Evolutionary conservation across 2,888 invertebrate species (phyloP), one percentile per base, ranked within the genome.

Genomic region (Cryptophagus acutangulus): DNA sequence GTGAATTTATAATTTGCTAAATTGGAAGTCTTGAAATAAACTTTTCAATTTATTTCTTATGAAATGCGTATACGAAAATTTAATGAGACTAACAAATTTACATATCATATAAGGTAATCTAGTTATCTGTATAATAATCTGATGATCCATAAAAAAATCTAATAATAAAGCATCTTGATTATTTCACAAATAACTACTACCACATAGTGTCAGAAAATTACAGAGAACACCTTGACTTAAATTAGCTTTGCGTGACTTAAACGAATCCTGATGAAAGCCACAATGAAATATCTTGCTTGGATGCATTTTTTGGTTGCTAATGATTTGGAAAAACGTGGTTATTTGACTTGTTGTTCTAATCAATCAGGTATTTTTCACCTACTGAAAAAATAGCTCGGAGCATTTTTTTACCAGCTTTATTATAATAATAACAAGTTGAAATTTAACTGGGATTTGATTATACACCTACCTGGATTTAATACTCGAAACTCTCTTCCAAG

Each of bases 171-270:
- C 40, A 35, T 44, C 31, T 31, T 43, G 38, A 45, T 54, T 45
- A 49, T 52, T 51, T 48, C 45, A 44, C 48, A 49, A 52, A 54
- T 54, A 48, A 51, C 49, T 46, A 49, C 45, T n/a, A n/a, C n/a
- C n/a, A n/a, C n/a, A n/a, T 38, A 36, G 41, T 43, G 43, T 37
- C 25, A 38, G 49, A 45, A 54, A 54, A 54, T 54, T 54, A 54
- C 34, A 54, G 52, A 40, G 52, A 47, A 52, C 50, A 49, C 49
- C 41, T 45, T 13, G 36, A 36, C 43, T 34, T 43, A 47, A 54
- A 54, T 52, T 51, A 49, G 52, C 40, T 36, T 52, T 46, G 52
- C 52, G 52, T 52, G 54, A 46, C 48, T 43, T 38, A 36, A 45
- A 38, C 37, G 43, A 33, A 38, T 35, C 40, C 36, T 41, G 41